Evolutionary conservation across 2,113 vertebrate genomes (phyloP), one percentile per base, ranked within the genome.

Genomic region (Rhinoderma darwinii): DNA sequence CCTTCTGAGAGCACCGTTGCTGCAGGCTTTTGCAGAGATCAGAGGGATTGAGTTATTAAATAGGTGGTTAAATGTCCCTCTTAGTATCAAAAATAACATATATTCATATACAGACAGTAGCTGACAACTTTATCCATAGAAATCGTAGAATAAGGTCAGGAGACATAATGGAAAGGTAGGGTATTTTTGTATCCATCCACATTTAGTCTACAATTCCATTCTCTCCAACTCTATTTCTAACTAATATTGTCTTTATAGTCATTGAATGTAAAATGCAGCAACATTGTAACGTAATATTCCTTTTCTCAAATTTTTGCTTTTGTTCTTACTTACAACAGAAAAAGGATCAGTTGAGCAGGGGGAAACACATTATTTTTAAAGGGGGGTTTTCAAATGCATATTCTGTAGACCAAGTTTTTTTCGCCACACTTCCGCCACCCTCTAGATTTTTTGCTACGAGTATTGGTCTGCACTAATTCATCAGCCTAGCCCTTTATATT

Each of bases 21-120:
- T 61, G 51, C 41, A 17, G 84, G 84, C 84, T 85, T 85, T 63
- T 77, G 72, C 84, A 25, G 54, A 85, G 73, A 85, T 85, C 73
- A 76, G 27, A 66, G 74, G 84, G 54, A 77, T 1, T 75, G 84
- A 77, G 54, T 77, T 85, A 77, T 66, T 11, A 27, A 50, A 37
- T 76, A 50, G 72, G 10, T 59, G 39, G 50, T 66, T 85, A 47
- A 85, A 59, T 75, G 35, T 44, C 32, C 66, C 63, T 83, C 61
- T 70, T 37, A 83, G 44, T 68, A 30, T 37, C 37, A 9, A 72
- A 70, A 72, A 51, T 63, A 83, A 32, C 61, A 30, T 47, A 14
- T 15, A 47, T 30, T 35, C 25, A 15, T 63, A 59, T 1, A 56
- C 9, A 6, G 56, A 59, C 32, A 50, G 17, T 14, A 22, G 30